Evolutionary conservation across 30 jellyfish, hydroid and myxozoan species (phyloP).

Genomic region (Clytia hemisphaerica): DNA sequence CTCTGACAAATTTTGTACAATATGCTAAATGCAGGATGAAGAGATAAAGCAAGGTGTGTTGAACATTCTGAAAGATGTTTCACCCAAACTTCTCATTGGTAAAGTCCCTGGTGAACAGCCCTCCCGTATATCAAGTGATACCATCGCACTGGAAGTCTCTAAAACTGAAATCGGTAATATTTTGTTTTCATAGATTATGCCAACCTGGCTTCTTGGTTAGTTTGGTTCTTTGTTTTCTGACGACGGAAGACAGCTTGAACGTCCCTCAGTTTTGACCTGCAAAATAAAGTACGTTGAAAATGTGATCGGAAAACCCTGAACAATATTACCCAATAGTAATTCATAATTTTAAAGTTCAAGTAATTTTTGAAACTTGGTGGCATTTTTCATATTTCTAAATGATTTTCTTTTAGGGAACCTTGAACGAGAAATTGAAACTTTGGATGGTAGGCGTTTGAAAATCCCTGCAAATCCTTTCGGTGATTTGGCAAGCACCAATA

Average conservation of each 20-base stretch:
- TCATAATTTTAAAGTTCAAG: not conserved
- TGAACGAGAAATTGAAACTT: not conserved
- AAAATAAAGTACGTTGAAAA: too few species aligned
- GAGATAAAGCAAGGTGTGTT: not conserved
- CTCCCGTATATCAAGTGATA: constrained; percentile 3
- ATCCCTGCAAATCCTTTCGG: not conserved
- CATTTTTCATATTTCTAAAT: too few species aligned
- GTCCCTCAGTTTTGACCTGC: too few species aligned
- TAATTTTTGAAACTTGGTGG: too few species aligned
- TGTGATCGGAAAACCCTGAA: too few species aligned
- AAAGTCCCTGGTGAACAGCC: constrained; percentile 31
- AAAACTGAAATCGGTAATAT: too few species aligned
- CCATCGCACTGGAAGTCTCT: constrained; percentile 18
- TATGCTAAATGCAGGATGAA: not conserved
- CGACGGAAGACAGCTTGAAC: too few species aligned
- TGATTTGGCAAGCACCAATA: constrained; percentile 10
- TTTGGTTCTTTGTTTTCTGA: too few species aligned
- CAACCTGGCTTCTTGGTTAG: too few species aligned
- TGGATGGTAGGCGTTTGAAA: constrained; percentile 1
- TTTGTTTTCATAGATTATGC: too few species aligned
- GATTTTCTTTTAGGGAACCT: too few species aligned
- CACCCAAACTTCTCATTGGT: not conserved
- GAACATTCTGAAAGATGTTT: constrained; percentile 5
- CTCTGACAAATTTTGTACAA: not conserved
- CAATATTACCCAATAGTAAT: too few species aligned